Evolutionary conservation across 2,797 vertebrate species (phyloP).

Genomic region (Babyrousa celebensis): DNA sequence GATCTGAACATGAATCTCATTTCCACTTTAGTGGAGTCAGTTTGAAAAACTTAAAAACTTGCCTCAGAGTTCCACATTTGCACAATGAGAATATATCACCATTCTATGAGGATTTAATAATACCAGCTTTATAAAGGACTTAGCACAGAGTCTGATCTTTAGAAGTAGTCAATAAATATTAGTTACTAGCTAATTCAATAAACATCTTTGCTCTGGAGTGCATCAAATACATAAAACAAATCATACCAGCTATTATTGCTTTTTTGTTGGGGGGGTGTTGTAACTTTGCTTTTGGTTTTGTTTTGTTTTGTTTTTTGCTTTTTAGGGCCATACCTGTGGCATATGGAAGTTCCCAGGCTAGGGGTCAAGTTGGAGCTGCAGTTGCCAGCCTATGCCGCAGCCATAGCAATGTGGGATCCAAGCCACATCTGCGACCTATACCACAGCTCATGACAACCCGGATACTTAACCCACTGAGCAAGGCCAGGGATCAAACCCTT

Average conservation of each 20-base stretch:
- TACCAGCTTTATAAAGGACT: background rate
- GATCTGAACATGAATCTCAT: background rate
- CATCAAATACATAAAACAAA: slow-evolving; percentile 1
- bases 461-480: too few species aligned
- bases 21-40: background rate
- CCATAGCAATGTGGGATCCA: too few species aligned
- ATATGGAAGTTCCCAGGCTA: too few species aligned
- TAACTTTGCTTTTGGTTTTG: too few species aligned
- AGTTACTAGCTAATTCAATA: slow-evolving; percentile 35
- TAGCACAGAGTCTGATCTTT: background rate
- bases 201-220: background rate
- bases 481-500: too few species aligned
- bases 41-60: slow-evolving; percentile 19
- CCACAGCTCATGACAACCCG: too few species aligned
- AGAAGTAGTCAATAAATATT: slow-evolving; percentile 12
- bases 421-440: too few species aligned
- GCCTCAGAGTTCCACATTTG: background rate
- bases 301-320: too few species aligned
- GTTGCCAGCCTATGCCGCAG: too few species aligned
- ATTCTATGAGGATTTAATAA: background rate
- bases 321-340: too few species aligned
- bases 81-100: slow-evolving; percentile 15
- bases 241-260: background rate
- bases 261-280: background rate
- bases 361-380: too few species aligned